Conservation (phyloP, 2,113 vertebrate species). For the Vireo altiloquus region DNA sequence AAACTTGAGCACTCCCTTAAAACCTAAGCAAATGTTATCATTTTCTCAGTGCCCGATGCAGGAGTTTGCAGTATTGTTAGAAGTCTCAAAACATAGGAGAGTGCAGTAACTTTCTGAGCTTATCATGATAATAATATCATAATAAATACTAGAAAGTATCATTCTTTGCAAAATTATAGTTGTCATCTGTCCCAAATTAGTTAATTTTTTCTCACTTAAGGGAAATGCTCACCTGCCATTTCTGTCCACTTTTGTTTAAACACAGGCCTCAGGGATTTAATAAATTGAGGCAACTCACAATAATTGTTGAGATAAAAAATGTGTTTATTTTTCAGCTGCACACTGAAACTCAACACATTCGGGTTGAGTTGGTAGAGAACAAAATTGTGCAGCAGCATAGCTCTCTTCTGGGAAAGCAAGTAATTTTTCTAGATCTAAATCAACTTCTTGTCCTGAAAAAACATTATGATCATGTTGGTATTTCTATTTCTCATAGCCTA, state of each 20-base stretch:
- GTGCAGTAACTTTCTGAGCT: neutral
- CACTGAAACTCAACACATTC: neutral
- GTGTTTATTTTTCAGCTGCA: neutral
- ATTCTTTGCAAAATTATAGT: neutral
- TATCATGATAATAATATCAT: neutral
- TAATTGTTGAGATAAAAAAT: neutral
- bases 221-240: neutral
- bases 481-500: neutral
- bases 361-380: too few species aligned
- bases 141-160: neutral
- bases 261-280: neutral
- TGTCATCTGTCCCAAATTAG: neutral
- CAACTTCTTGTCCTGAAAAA: neutral
- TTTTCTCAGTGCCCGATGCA: neutral
- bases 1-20: neutral
- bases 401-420: neutral
- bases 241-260: neutral
- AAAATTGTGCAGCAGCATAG: neutral
- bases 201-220: conserved; percentile 24
- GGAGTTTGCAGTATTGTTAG: neutral
- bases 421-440: neutral
- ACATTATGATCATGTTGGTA: neutral
- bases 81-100: neutral
- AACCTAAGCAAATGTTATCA: neutral
- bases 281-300: neutral